Base-by-base conservation (phyloP, 2,888 invertebrate species). In the Mesoligia furuncula region DNA sequence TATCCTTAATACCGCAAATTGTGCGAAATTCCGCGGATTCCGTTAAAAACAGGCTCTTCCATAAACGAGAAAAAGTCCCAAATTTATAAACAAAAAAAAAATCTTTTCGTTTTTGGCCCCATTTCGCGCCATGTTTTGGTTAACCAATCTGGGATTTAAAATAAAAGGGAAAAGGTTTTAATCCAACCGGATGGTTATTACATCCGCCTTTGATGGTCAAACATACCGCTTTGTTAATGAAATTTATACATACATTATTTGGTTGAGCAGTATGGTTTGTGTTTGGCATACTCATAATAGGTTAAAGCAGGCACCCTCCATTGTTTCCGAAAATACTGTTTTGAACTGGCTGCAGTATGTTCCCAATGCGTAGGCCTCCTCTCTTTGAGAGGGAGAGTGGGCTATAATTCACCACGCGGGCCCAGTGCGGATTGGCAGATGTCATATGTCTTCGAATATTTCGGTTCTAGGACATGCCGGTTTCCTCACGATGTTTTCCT, bases 1-100 rank as follows among this genome's bases (percentile, higher is more conserved):
- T 83, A 71, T 66, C 75, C 72, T 59, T 86, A 86, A 86, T 79
- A 69, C 86, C 68, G 77, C 79, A 84, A 84, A 86, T 69, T 77
- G 78, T 48, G 73, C 62, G 20, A 67, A 79, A 85, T 83, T 75
- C 57, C 61, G 57, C 54, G 67, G 84, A 80, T 86, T 81, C 39
- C 57, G 51, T 64, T 65, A 75, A 88, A 84, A 86, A 71, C 71
- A 75, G 68, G 57, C 57, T 74, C 65, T 85, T 71, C 24, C 24
- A 17, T 67, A 67, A 86, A 77, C 65, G 78, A 77, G 71, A 77
- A 81, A 79, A 74, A 86, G 54, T 70, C 80, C 39, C 54, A 83
- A 86, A 83, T 86, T 74, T 86, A 83, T 79, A 68, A 80, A 87
- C 82, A 13, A 65, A 79, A 76, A 76, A 83, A 39, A 62, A 15